Conservation (phyloP, 2,888 invertebrate genomes). For the Taphrorychus bicolor region DNA sequence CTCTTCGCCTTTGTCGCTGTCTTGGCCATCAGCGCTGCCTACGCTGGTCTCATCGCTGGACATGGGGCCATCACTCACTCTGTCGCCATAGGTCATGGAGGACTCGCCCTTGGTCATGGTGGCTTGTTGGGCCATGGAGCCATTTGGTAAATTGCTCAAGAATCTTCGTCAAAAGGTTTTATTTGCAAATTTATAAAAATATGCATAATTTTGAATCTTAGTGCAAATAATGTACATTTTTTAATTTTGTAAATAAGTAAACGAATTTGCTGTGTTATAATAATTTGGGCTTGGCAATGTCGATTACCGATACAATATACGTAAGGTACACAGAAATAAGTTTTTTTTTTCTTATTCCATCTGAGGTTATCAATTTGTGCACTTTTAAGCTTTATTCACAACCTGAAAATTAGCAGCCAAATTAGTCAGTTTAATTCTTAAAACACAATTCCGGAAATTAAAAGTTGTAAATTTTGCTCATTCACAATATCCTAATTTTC, state of each 20-base stretch:
- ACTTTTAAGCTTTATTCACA: too few species aligned
- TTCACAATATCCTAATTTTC: too few species aligned
- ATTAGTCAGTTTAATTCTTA: too few species aligned
- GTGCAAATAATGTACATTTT: not conserved
- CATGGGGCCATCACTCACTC: slow-evolving; percentile 4
- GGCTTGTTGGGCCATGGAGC: not conserved
- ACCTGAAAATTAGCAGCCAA: too few species aligned
- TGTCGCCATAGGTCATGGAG: not conserved
- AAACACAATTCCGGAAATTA: too few species aligned
- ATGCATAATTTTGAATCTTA: not conserved
- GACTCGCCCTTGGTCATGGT: not conserved
- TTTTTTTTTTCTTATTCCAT: too few species aligned
- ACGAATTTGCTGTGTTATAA: not conserved
- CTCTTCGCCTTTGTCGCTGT: slow-evolving; percentile 40
- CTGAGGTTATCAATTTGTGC: too few species aligned
- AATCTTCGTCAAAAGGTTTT: not conserved
- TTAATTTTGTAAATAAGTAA: not conserved
- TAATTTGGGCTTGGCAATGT: not conserved
- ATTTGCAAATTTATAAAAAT: not conserved
- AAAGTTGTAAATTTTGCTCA: too few species aligned
- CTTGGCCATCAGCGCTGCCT: slow-evolving; percentile 35
- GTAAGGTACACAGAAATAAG: not conserved
- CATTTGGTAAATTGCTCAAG: not conserved
- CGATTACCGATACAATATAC: not conserved
- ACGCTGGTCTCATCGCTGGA: slow-evolving; percentile 34